A percentile compares a stretch with the other conserved stretches of the same genome.
These are phyloP conservation scores for Cloeon dipterum DNA, from an alignment of 2,888 invertebrate genomes.

Conservation along the genomic window DNA sequence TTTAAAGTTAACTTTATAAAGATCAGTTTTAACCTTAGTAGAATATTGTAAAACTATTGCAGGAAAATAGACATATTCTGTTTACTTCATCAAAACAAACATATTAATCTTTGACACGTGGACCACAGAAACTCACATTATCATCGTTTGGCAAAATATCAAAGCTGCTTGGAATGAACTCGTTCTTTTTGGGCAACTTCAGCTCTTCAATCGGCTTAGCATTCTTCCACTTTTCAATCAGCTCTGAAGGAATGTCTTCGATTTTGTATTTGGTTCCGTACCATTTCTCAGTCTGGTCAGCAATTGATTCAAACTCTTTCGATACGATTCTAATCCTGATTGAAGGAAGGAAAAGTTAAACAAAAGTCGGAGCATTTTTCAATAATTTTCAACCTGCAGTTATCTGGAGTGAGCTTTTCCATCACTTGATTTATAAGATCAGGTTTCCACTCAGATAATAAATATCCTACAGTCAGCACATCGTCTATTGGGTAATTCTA, in stretches of 20 bases:
- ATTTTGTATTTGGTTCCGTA: slow-evolving; percentile 75
- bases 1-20: too few relatives aligned
- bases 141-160: slow-evolving; percentile 38
- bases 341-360: too few relatives aligned
- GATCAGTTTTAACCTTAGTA: too few relatives aligned
- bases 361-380: too few relatives aligned
- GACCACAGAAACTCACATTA: slow-evolving; percentile 23
- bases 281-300: slow-evolving; percentile 57
- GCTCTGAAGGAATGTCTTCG: too few relatives aligned
- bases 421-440: slow-evolving; percentile 55
- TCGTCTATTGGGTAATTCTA: slow-evolving; percentile 58
- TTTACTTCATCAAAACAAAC: too few relatives aligned
- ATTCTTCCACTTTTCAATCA: too few relatives aligned
- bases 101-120: too few relatives aligned
- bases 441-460: slow-evolving; percentile 66
- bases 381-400: slow-evolving; percentile 30
- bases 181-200: slow-evolving; percentile 60
- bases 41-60: too few relatives aligned
- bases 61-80: too few relatives aligned
- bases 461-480: slow-evolving; percentile 52
- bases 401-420: slow-evolving; percentile 49
- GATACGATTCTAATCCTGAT: slow-evolving; percentile 47
- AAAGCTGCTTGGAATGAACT: slow-evolving; percentile 75
- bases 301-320: slow-evolving; percentile 47
- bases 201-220: slow-evolving; percentile 38